These are phyloP conservation scores for Pantala flavescens DNA, from an alignment of 1,140 invertebrate species.

Conservation along the genomic window DNA sequence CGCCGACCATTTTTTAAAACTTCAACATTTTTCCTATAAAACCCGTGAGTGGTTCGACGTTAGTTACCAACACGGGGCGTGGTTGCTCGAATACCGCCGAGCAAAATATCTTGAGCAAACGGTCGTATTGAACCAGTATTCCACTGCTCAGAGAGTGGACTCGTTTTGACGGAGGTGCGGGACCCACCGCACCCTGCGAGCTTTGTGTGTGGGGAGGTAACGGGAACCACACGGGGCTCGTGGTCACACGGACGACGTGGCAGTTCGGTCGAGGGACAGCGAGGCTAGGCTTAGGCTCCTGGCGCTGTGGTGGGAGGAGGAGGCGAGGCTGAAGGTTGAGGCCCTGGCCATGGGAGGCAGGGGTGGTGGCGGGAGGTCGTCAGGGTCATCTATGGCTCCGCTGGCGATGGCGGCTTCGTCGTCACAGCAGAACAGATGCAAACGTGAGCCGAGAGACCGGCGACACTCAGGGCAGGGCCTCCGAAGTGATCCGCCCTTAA, in stretches of 20 bases:
- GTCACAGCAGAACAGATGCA: slow-evolving; percentile 32
- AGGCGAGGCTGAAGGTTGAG: slow-evolving; percentile 26
- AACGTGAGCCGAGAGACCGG: slow-evolving; percentile 47
- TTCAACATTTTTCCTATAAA: too few relatives aligned
- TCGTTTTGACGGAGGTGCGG: too few relatives aligned
- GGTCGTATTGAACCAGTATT: too few relatives aligned
- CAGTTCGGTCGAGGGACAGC: slow-evolving; percentile 24
- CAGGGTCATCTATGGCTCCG: background rate
- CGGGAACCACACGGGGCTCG: background rate
- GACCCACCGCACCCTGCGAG: too few relatives aligned
- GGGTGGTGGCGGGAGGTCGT: background rate
- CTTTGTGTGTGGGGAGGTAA: background rate
- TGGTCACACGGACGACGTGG: slow-evolving; percentile 24
- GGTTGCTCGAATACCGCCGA: too few relatives aligned
- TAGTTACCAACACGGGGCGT: too few relatives aligned
- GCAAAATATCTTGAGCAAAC: too few relatives aligned
- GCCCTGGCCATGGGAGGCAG: slow-evolving; percentile 15
- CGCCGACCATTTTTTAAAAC: too few relatives aligned
- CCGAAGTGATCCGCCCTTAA: background rate
- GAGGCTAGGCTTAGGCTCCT: slow-evolving; percentile 22
- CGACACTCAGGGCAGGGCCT: slow-evolving; percentile 52
- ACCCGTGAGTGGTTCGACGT: too few relatives aligned
- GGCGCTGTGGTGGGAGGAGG: background rate
- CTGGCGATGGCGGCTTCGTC: slow-evolving; percentile 24
- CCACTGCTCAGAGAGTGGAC: too few relatives aligned